phyloP scores from a whole-genome alignment of 2,113 vertebrate genomes.

The Engystomops pustulosus region DNA sequence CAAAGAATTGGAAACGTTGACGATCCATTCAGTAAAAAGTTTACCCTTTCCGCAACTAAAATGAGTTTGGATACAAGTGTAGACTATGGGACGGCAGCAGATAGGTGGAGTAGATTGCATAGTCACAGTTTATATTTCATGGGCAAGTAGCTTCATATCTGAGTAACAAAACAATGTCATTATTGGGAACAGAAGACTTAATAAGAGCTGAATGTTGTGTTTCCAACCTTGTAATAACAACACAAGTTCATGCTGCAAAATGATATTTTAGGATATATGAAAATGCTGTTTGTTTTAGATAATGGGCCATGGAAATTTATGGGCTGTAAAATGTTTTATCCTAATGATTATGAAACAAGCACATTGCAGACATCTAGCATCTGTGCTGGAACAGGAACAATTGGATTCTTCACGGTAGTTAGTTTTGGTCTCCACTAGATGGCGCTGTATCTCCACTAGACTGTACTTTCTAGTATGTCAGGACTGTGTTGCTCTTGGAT shows the following conservation, averaged over 20 bases:
- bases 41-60: background rate
- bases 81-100: background rate
- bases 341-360: constrained; percentile 47
- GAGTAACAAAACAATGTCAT: constrained; percentile 16
- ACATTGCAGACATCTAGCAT: constrained; percentile 39
- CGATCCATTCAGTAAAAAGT: background rate
- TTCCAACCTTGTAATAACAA: constrained; percentile 17
- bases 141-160: constrained; percentile 18
- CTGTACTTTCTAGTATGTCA: background rate
- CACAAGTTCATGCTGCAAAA: constrained; percentile 1
- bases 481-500: background rate
- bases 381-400: background rate
- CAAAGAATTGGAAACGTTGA: too few relatives aligned
- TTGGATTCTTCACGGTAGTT: background rate
- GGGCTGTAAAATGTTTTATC: constrained; percentile 31
- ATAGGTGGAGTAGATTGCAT: background rate
- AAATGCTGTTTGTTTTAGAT: constrained; percentile 32
- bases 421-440: background rate
- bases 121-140: constrained; percentile 22
- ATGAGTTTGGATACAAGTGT: background rate
- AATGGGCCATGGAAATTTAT: constrained; percentile 42
- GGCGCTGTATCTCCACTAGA: background rate
- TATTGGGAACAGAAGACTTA: constrained; percentile 20
- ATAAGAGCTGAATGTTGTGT: background rate
- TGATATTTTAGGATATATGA: constrained; percentile 26